These are phyloP conservation scores for Esox lucius DNA, from an alignment of 2,797 vertebrate species.

Conservation along the genomic window DNA sequence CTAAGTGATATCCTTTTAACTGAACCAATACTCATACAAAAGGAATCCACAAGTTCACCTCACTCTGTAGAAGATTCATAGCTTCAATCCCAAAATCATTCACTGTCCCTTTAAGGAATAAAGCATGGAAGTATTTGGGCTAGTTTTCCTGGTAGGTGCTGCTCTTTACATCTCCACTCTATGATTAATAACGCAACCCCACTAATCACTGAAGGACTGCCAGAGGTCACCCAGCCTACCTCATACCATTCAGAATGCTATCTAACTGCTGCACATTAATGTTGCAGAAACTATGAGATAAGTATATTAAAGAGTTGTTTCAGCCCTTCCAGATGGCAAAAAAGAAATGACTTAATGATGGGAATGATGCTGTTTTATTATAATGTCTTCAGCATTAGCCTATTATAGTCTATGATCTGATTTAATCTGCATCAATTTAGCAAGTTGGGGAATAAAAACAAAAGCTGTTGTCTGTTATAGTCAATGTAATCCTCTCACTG, in stretches of 20 bases:
- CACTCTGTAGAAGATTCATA: no score
- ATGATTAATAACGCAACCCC: not conserved
- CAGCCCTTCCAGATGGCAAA: constrained; percentile 5
- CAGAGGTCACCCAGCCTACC: constrained; percentile 49
- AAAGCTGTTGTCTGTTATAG: not conserved
- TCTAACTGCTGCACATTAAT: constrained; percentile 31
- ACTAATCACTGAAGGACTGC: constrained; percentile 49
- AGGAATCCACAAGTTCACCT: no score
- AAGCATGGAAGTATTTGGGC: not conserved
- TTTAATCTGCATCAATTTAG: not conserved
- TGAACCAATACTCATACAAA: no score
- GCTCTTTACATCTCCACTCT: no score
- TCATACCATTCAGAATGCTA: constrained; percentile 30
- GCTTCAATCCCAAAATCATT: no score
- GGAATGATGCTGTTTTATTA: constrained; percentile 20
- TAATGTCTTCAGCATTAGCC: constrained; percentile 8
- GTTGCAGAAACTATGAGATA: constrained; percentile 25
- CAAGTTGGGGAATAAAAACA: constrained; percentile 4
- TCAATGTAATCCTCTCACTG: constrained; percentile 42
- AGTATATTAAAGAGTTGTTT: constrained; percentile 26
- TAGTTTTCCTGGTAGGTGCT: not conserved
- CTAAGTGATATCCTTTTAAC: no score
- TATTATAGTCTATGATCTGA: constrained; percentile 6
- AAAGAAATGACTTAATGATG: constrained; percentile 16
- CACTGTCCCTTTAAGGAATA: no score